Conservation (phyloP, 1,140 invertebrate species). For the Bactericera cockerelli region DNA sequence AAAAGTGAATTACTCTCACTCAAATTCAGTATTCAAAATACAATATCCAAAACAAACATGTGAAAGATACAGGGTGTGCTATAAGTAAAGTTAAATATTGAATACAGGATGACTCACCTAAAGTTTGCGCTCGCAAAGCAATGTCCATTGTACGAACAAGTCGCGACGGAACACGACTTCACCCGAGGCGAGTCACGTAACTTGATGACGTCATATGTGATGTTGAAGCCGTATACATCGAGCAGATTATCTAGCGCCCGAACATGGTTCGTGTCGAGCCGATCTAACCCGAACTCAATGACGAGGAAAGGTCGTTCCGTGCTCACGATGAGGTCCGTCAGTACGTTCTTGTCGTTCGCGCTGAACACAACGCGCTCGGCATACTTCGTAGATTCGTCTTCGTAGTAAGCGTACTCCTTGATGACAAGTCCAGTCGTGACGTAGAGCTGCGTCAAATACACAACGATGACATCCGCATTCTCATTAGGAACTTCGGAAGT, state of each 20-base stretch:
- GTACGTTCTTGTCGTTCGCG: conserved; percentile 35
- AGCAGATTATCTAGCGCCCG: conserved; percentile 61
- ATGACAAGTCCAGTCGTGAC: background rate
- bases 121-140: conserved; percentile 55
- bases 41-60: no score
- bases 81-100: no score
- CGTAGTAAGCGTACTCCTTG: background rate
- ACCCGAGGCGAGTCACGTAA: conserved; percentile 24
- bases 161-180: conserved; percentile 52
- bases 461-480: background rate
- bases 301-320: conserved; percentile 59
- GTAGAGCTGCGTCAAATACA: background rate
- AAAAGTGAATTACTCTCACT: no score
- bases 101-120: no score
- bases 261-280: conserved; percentile 65
- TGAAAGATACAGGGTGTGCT: no score
- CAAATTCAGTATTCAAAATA: no score
- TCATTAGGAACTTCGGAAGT: background rate
- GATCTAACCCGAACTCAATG: conserved; percentile 52
- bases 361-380: background rate
- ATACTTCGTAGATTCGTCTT: background rate
- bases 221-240: conserved; percentile 80
- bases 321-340: conserved; percentile 45
- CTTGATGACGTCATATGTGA: conserved; percentile 61
- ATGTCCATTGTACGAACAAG: conserved; percentile 67